Percentiles rank a stretch among this genome's conserved stretches.
Conservation (phyloP, 2,888 invertebrate species). For the Nephrotoma appendiculata region DNA sequence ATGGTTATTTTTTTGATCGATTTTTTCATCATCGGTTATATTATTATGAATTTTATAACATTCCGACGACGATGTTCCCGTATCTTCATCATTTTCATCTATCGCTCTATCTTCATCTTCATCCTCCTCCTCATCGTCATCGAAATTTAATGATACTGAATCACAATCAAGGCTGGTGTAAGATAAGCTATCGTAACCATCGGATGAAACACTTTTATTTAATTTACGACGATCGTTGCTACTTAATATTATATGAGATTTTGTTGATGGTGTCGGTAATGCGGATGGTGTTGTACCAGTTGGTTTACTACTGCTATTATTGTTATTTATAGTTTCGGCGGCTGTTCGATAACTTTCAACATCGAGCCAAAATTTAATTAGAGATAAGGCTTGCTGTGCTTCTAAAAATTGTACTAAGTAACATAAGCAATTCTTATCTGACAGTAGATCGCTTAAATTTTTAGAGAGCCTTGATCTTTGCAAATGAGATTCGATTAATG, state of each 20-base stretch:
- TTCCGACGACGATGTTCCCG: background rate
- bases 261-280: slow-evolving; percentile 1
- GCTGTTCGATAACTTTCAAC: slow-evolving; percentile 49
- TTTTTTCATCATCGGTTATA: slow-evolving; percentile 30
- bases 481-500: background rate
- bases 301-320: background rate
- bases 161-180: slow-evolving; percentile 12
- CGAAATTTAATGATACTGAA: background rate
- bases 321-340: slow-evolving; percentile 15
- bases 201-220: slow-evolving; percentile 1
- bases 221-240: background rate
- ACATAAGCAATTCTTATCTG: slow-evolving; percentile 63
- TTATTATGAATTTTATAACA: background rate
- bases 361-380: slow-evolving; percentile 64
- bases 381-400: slow-evolving; percentile 45
- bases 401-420: slow-evolving; percentile 82
- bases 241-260: background rate
- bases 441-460: slow-evolving; percentile 57
- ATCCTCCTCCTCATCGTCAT: background rate
- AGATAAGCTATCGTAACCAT: slow-evolving; percentile 11
- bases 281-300: background rate
- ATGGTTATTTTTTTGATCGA: slow-evolving; percentile 27
- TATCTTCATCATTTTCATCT: background rate
- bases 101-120: background rate
- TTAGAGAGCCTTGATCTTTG: slow-evolving; percentile 32